phyloP scores from a whole-genome alignment of 2,113 vertebrate genomes.

The Siniperca chuatsi region DNA sequence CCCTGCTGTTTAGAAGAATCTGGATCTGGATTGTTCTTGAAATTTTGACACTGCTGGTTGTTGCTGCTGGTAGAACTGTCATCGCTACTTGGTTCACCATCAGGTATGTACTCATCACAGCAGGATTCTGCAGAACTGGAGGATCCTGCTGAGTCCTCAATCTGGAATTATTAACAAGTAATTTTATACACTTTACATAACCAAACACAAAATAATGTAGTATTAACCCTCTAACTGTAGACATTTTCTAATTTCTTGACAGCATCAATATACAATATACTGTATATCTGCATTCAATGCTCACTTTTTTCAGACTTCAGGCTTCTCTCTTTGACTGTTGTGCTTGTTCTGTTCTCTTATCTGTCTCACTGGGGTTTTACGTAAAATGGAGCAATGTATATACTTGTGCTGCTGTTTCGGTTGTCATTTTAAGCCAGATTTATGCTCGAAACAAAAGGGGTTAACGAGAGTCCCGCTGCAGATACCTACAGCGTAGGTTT shows the following conservation, averaged over 20 bases:
- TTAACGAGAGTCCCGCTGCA: too few relatives aligned
- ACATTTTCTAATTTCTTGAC: neutral
- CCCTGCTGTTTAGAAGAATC: neutral
- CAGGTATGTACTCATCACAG: slow-evolving; percentile 19
- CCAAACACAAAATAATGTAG: neutral
- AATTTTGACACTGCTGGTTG: too few relatives aligned
- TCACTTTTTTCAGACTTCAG: too few relatives aligned
- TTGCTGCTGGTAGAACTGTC: neutral
- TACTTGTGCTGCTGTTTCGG: too few relatives aligned
- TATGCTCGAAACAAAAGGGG: too few relatives aligned
- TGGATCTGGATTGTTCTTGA: neutral
- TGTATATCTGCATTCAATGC: too few relatives aligned
- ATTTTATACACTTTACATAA: neutral
- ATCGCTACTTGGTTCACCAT: neutral
- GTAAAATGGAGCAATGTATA: too few relatives aligned
- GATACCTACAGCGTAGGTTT: too few relatives aligned
- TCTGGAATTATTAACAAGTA: slow-evolving; percentile 30
- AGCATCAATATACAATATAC: neutral
- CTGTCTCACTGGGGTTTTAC: too few relatives aligned
- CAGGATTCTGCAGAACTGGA: slow-evolving; percentile 10
- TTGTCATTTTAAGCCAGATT: too few relatives aligned
- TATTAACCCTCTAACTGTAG: neutral
- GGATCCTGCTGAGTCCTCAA: slow-evolving; percentile 7
- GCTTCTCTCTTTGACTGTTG: too few relatives aligned
- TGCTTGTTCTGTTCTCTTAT: too few relatives aligned